Conservation (phyloP, 2,113 vertebrate genomes). For the Microcebus murinus region DNA sequence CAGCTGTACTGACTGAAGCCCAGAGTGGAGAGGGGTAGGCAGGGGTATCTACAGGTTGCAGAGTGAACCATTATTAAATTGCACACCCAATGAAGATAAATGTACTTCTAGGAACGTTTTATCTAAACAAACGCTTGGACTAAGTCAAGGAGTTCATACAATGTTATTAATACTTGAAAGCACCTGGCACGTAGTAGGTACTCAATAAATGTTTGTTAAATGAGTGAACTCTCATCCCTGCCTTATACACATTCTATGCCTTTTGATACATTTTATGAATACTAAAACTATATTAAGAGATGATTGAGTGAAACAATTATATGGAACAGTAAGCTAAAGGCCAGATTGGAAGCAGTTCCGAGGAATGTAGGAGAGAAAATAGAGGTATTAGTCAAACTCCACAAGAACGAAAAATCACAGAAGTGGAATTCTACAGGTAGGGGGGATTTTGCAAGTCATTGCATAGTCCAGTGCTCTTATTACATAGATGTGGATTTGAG, state of each 20-base stretch:
- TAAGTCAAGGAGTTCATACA: not conserved
- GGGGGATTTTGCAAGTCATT: not conserved
- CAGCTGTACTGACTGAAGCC: not conserved
- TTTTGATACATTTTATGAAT: not conserved
- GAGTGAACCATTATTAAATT: not conserved
- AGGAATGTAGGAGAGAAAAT: not conserved
- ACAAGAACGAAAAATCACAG: not conserved
- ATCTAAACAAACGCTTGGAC: not conserved
- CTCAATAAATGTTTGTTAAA: not conserved
- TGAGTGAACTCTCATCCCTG: not conserved
- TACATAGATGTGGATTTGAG: not conserved
- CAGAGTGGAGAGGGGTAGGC: not conserved
- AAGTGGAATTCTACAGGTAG: not conserved
- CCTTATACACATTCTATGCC: not conserved
- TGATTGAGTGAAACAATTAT: not conserved
- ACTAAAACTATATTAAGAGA: not conserved
- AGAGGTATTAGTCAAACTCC: not conserved
- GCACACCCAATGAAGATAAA: not conserved
- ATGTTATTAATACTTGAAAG: not conserved
- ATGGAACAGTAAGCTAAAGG: not conserved
- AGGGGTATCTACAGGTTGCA: accelerated
- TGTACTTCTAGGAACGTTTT: not conserved
- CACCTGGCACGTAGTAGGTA: not conserved
- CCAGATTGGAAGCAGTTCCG: not conserved
- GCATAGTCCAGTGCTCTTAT: not conserved